Percentiles rank a stretch among this genome's conserved stretches.
Evolutionary conservation across 2,113 vertebrate species (phyloP).

Genomic region (Aythya baeri): DNA sequence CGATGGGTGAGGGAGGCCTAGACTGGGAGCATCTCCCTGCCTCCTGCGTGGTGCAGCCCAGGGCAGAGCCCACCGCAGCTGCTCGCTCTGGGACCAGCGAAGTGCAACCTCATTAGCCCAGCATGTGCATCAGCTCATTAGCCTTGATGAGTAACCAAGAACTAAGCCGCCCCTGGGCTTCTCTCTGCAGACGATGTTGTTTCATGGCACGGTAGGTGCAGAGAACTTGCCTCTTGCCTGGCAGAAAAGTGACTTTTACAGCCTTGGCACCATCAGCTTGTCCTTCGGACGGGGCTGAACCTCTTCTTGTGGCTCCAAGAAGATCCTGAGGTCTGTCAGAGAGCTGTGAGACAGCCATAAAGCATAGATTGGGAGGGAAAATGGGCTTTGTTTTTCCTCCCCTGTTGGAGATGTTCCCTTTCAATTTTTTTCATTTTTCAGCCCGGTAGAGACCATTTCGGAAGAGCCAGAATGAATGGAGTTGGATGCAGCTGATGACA

Average conservation of each 20-base stretch:
- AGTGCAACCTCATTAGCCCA: not conserved
- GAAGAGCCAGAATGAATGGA: not conserved
- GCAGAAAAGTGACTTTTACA: not conserved
- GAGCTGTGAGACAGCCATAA: not conserved
- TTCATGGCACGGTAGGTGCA: not conserved
- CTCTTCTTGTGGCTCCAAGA: rapidly evolving
- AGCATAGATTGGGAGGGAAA: not conserved
- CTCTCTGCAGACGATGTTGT: not conserved
- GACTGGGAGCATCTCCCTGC: not conserved
- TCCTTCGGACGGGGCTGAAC: not conserved
- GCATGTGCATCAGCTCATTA: not conserved
- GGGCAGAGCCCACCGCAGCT: not conserved
- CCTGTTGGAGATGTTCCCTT: not conserved
- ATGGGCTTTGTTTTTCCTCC: not conserved
- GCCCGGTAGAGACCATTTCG: not conserved
- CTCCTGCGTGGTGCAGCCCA: rapidly evolving
- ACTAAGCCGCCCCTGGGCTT: not conserved
- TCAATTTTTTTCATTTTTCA: not conserved
- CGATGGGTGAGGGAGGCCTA: not conserved
- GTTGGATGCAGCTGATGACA: not conserved
- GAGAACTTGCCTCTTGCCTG: not conserved
- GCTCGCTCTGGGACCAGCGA: not conserved
- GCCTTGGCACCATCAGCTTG: not conserved
- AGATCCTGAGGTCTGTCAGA: not conserved
- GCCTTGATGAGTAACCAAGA: not conserved